phyloP scores from a whole-genome alignment of 1,140 invertebrate species.

The Caenorhabditis brenneri region DNA sequence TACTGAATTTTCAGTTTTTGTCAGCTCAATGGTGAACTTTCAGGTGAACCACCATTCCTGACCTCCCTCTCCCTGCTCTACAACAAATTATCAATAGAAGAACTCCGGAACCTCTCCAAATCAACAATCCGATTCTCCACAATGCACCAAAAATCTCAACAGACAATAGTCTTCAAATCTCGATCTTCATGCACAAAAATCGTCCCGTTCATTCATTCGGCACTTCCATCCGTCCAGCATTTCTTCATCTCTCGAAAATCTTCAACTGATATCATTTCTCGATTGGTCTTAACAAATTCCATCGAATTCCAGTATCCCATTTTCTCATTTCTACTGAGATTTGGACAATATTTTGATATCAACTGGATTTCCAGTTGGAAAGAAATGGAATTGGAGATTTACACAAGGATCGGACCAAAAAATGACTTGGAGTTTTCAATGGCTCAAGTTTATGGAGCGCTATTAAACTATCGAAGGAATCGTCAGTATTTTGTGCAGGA shows the following conservation, averaged over 20 bases:
- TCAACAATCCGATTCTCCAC: neutral
- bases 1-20: too few relatives aligned
- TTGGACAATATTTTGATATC: neutral
- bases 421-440: neutral
- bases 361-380: neutral
- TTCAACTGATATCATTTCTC: neutral
- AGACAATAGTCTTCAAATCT: neutral
- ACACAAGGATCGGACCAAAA: neutral
- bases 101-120: neutral
- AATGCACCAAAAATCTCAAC: neutral
- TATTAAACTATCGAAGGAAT: neutral
- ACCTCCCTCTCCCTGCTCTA: neutral
- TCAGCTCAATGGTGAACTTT: neutral
- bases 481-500: conserved; percentile 4
- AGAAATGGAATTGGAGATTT: neutral
- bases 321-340: neutral
- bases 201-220: neutral
- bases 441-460: neutral
- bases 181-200: neutral
- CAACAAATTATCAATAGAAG: conserved; percentile 11
- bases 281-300: neutral
- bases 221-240: neutral
- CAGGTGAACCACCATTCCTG: conserved; percentile 23
- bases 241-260: conserved; percentile 8
- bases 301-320: neutral